Evolutionary conservation across 64 coral and sea anemone genomes (phyloP).

Genomic region (Astreopora myriophthalma): DNA sequence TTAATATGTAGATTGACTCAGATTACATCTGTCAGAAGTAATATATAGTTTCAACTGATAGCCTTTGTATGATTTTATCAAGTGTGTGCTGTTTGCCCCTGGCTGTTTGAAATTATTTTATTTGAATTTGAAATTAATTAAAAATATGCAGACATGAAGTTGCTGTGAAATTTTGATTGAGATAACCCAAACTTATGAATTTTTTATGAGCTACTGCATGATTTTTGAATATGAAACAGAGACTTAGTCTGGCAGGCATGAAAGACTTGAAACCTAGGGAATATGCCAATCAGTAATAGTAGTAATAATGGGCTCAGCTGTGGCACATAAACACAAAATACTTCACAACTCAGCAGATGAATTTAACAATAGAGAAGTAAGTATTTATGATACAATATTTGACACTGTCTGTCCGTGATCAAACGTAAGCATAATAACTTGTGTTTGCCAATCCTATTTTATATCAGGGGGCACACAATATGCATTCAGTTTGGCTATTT

Average conservation of each 20-base stretch:
- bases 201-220: constrained; percentile 1
- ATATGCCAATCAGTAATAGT: too few relatives aligned
- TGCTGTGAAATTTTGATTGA: not conserved
- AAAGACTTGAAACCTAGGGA: not conserved
- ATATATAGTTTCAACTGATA: too few relatives aligned
- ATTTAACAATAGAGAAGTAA: not conserved
- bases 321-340: not conserved
- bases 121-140: not conserved
- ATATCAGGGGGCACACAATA: too few relatives aligned
- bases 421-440: too few relatives aligned
- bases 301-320: constrained; percentile 3
- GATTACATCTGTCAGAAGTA: too few relatives aligned
- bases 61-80: too few relatives aligned
- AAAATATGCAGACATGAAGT: not conserved
- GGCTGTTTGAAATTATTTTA: too few relatives aligned
- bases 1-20: too few relatives aligned
- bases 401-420: too few relatives aligned
- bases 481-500: too few relatives aligned
- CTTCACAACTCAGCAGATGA: not conserved
- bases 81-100: too few relatives aligned
- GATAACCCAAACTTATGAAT: not conserved
- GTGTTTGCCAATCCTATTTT: too few relatives aligned
- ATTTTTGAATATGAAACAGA: not conserved
- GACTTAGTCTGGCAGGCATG: not conserved
- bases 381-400: not conserved